Evolutionary conservation across 53 echinoderm and acorn worm genomes (phyloP), one percentile per base, ranked within the genome.

Genomic region (Astropecten irregularis): DNA sequence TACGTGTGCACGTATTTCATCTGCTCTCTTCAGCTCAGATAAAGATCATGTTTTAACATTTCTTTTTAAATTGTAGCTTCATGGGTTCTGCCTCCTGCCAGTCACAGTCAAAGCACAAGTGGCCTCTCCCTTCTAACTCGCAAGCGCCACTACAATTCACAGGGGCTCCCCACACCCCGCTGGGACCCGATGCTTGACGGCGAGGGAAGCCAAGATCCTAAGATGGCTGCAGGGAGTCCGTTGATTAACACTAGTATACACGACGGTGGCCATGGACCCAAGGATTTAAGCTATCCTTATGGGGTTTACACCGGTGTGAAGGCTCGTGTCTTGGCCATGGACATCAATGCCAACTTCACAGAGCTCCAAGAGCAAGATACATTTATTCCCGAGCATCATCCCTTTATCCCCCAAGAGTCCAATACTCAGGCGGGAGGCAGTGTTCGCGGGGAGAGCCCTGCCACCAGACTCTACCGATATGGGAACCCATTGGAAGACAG

Each of bases 341-440:
- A 85, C 47, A 85, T 85, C 16, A 85, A 85, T 19, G 86, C 86
- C 65, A 85, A 85, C 42, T 85, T 85, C 39, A 85, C 86, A 19
- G 86, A 85, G 26, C 74, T 62, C 42, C 79, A 79, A 62, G 79
- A 79, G 61, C 79, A 4, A 19, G 79, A 79, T 28, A 79, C 61
- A 18, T 79, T 79, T 62, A 79, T 79, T 33, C 79, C 79, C 9
- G 79, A 79, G 47, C 79, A 79, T 19, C 79, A 79, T 11, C 61
- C 60, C 31, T 79, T 79, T 47, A 79, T 79, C 47, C 79, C 79
- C 11, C 79, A 79, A 13, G 79, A 79, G 39, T 23, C 19, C 8
- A 40, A 15, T 25, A 25, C 39, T 7, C 61, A 46, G 29, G 16
- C 44, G 2, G 61, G 33, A 55, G 26, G 53, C 25, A 6, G 42